Evolutionary conservation across 2,888 invertebrate genomes (phyloP).

Genomic region (Steinernema hermaphroditum): DNA sequence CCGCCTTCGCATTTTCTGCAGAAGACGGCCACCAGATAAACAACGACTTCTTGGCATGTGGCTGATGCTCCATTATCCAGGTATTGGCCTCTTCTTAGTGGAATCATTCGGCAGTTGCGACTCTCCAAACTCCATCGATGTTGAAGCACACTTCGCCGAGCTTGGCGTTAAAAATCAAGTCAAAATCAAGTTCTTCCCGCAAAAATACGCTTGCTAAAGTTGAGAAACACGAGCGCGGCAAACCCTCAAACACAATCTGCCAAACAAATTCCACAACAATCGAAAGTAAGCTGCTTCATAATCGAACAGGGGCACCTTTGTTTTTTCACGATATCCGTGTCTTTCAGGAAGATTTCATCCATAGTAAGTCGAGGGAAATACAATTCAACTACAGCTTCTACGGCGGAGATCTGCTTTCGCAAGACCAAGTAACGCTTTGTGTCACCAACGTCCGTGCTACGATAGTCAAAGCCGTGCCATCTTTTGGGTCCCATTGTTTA

Average conservation of each 20-base stretch:
- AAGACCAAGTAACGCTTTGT: neutral
- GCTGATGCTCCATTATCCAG: slow-evolving; percentile 1
- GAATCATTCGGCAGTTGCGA: neutral
- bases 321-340: too few species aligned
- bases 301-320: too few species aligned
- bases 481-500: too few species aligned
- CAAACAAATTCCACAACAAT: too few species aligned
- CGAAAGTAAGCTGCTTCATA: too few species aligned
- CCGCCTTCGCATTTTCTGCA: slow-evolving; percentile 68
- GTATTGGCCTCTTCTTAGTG: neutral
- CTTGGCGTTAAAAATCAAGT: neutral
- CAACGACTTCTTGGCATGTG: slow-evolving; percentile 40
- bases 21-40: slow-evolving; percentile 64
- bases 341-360: too few species aligned
- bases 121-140: neutral
- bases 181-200: too few species aligned
- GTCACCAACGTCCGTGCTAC: neutral
- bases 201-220: too few species aligned
- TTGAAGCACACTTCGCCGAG: neutral
- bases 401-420: neutral
- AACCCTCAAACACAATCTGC: too few species aligned
- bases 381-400: neutral
- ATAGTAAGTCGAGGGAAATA: neutral
- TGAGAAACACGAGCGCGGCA: too few species aligned
- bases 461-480: neutral